These are phyloP conservation scores for Hestina assimilis DNA, from an alignment of 1,140 invertebrate species.

Conservation along the genomic window DNA sequence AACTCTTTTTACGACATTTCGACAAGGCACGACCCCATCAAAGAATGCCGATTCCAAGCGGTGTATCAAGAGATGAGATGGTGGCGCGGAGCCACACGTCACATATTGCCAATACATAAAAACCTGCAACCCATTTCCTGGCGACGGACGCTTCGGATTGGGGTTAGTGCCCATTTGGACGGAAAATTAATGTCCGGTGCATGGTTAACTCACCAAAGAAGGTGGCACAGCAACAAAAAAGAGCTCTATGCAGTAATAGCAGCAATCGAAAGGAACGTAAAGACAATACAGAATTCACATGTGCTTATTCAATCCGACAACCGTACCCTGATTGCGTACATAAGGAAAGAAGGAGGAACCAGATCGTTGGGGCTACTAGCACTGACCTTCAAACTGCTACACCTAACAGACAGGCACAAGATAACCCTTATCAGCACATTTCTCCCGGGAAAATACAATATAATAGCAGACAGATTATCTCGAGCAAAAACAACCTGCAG, in stretches of 20 bases:
- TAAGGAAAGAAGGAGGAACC: slow-evolving; percentile 23
- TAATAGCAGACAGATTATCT: slow-evolving; percentile 27
- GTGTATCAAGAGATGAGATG: slow-evolving; percentile 11
- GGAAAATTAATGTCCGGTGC: no score
- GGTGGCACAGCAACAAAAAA: no score
- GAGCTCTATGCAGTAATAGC: no score
- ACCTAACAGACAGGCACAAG: background rate
- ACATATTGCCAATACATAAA: slow-evolving; percentile 27
- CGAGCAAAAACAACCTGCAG: background rate
- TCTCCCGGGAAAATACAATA: slow-evolving; percentile 30
- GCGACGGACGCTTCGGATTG: no score
- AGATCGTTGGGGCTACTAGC: slow-evolving; percentile 4
- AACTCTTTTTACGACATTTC: slow-evolving; percentile 29
- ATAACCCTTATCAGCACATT: slow-evolving; percentile 13
- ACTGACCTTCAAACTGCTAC: slow-evolving; percentile 8
- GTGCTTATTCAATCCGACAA: no score
- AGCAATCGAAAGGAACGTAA: no score
- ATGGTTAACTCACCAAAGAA: no score
- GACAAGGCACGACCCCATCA: slow-evolving; percentile 19
- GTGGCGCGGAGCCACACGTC: slow-evolving; percentile 27
- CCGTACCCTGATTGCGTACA: slow-evolving; percentile 20
- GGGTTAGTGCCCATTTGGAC: no score
- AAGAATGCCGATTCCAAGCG: no score
- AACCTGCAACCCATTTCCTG: no score
- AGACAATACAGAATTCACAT: no score